Conservation (phyloP, 2,888 invertebrate species). For the Tipula vernalis region DNA sequence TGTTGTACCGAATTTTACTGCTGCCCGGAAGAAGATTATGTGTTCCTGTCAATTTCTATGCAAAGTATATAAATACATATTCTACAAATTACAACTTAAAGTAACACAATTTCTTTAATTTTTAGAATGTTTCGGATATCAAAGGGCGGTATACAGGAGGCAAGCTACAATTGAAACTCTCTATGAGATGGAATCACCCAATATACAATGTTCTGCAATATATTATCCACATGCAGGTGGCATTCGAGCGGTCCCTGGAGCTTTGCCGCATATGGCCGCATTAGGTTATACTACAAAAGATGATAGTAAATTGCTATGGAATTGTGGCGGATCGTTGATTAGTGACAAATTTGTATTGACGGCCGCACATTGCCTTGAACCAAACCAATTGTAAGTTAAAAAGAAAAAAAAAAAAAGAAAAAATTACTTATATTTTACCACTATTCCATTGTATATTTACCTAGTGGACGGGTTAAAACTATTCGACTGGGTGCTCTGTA, state of each 20-base stretch:
- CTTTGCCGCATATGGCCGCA: slow-evolving; percentile 28
- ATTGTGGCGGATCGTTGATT: neutral
- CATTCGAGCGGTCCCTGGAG: slow-evolving; percentile 20
- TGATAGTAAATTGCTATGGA: neutral
- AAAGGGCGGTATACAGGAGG: neutral
- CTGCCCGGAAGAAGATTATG: neutral
- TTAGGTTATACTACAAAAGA: neutral
- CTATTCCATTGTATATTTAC: neutral
- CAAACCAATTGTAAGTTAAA: neutral
- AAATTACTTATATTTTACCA: neutral
- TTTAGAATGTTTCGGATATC: neutral
- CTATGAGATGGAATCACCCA: neutral
- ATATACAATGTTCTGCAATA: neutral
- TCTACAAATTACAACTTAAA: neutral
- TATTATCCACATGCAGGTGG: neutral
- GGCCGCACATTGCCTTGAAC: neutral
- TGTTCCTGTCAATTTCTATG: neutral
- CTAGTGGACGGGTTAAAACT: neutral
- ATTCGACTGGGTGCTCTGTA: neutral
- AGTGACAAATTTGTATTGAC: neutral
- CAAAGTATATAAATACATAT: neutral
- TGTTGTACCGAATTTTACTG: neutral
- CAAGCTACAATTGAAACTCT: neutral
- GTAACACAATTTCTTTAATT: neutral
- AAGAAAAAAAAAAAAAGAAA: neutral